Percentiles rank a stretch among this genome's conserved stretches.
phyloP scores from a whole-genome alignment of 64 coral and sea anemone genomes.

The Hydrozoanthus tunicans region DNA sequence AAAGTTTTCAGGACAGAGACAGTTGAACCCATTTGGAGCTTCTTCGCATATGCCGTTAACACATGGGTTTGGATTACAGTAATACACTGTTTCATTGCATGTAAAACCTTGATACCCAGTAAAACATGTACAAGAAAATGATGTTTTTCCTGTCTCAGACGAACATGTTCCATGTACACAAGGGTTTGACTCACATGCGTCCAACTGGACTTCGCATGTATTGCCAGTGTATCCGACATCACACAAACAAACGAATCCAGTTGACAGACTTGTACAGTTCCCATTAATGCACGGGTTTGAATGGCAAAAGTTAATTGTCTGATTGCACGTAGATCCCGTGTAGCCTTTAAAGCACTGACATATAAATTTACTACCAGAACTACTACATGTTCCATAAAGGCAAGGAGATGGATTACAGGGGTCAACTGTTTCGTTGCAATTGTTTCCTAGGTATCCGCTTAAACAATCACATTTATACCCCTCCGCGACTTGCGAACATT shows the following conservation, averaged over 20 bases:
- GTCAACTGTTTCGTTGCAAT: slow-evolving; percentile 37
- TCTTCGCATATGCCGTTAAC: slow-evolving; percentile 42
- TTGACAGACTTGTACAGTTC: slow-evolving; percentile 2
- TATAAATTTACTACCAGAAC: neutral
- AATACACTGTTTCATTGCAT: slow-evolving; percentile 34
- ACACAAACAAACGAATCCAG: slow-evolving; percentile 53
- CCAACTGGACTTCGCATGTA: slow-evolving; percentile 11
- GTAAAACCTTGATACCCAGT: slow-evolving; percentile 57
- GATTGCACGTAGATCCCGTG: slow-evolving; percentile 48
- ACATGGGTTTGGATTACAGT: slow-evolving; percentile 65
- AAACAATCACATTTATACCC: slow-evolving; percentile 43
- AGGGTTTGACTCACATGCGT: slow-evolving; percentile 58
- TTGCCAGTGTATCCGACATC: slow-evolving; percentile 25
- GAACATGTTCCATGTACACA: slow-evolving; percentile 64
- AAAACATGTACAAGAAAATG: slow-evolving; percentile 63
- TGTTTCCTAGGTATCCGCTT: slow-evolving; percentile 4
- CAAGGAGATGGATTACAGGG: slow-evolving; percentile 64
- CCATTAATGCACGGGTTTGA: slow-evolving; percentile 56
- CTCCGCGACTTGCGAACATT: neutral
- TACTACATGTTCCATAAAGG: slow-evolving; percentile 33
- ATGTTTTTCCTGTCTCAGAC: neutral
- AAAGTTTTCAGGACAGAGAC: slow-evolving; percentile 64
- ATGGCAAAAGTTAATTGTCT: slow-evolving; percentile 38
- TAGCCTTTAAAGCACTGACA: slow-evolving; percentile 61
- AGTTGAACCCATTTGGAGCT: slow-evolving; percentile 28